A percentile compares a stretch with the other conserved stretches of the same genome.
These are phyloP conservation scores for Epinephelus coioides DNA, from an alignment of 2,797 vertebrate species.

Conservation along the genomic window DNA sequence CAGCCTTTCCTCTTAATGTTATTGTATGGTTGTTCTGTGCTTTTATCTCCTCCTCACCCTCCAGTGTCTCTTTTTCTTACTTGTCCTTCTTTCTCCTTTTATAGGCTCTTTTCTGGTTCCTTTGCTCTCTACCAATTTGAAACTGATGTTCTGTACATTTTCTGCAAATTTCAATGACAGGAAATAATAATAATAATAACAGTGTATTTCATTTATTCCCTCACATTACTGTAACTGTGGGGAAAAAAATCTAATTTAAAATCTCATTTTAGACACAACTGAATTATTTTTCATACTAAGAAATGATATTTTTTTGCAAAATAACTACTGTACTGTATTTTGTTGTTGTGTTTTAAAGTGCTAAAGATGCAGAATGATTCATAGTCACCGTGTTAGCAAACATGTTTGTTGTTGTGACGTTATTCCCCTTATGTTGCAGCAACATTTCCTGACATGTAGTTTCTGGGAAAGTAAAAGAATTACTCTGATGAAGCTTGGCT, in stretches of 20 bases:
- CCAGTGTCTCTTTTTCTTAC: conserved; percentile 4
- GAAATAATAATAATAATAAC: conserved; percentile 4
- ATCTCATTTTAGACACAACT: neutral
- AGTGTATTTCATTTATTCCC: neutral
- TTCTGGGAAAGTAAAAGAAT: neutral
- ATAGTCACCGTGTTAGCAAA: neutral
- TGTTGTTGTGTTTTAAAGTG: neutral
- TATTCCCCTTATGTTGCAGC: neutral
- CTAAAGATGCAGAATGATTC: conserved; percentile 1
- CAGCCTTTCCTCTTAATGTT: conserved; percentile 16
- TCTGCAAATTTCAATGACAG: neutral
- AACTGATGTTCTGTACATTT: conserved; percentile 15
- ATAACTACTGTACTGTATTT: neutral
- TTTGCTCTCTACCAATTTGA: conserved; percentile 10
- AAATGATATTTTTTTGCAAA: neutral
- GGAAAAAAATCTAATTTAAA: neutral
- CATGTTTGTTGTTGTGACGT: conserved; percentile 1
- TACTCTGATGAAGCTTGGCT: neutral
- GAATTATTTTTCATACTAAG: neutral
- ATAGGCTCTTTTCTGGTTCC: neutral
- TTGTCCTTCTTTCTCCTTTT: conserved; percentile 14
- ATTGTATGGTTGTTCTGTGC: conserved; percentile 11
- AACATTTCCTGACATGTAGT: neutral
- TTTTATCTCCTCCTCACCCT: conserved; percentile 19
- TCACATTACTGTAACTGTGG: neutral